Base-by-base conservation (phyloP, 2,113 vertebrate species). In the Tenebrosternarchus preto region DNA sequence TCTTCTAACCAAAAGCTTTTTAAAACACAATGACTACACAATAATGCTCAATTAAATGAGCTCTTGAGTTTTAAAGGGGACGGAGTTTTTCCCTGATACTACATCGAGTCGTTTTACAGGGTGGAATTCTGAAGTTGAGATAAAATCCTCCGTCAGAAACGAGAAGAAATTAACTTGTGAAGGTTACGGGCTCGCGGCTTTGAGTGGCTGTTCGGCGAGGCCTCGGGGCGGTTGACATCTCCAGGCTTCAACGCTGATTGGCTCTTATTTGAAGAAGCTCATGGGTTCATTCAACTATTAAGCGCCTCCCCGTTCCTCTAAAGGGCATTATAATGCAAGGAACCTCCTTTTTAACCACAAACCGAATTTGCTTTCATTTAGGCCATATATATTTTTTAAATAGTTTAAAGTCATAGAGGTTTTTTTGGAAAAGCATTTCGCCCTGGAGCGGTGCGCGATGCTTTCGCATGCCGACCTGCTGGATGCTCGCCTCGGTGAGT, bases 401-500 rank as follows among this genome's bases (percentile, higher is more conserved):
- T 95, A 95, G 95, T 94, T 95, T 94, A 95, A 94, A 95, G 93
- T 94, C 95, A 93, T 94, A 94, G 94, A 93, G 92, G 92, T 95
- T 92, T 90, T 91, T 97, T 95, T 94, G 93, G 94, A 92, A 89
- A 92, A 91, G 89, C 90, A 87, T 94, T 95, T 96, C 94, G 85
- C 94, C 95, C 95, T 97, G 96, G 96, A 98, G 95, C 95, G 95
- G 94, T 96, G 95, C 95, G 94, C 94, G 82, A 99, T 99, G 98
- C 95, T 98, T 84, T 99, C 98, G 92, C 97, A 99, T 86, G 95
- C 96, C 95, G 97, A 99, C 94, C 96, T 99, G 95, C 96, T 98
- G 95, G 97, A 99, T 93, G 95, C 96, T 93, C 95, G 96, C 92
- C 96, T 99, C 93, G 96, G 98, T 97, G 95, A 98, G 98, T 98